phyloP scores from a whole-genome alignment of 2,797 vertebrate species.

The Hydrophis major region DNA sequence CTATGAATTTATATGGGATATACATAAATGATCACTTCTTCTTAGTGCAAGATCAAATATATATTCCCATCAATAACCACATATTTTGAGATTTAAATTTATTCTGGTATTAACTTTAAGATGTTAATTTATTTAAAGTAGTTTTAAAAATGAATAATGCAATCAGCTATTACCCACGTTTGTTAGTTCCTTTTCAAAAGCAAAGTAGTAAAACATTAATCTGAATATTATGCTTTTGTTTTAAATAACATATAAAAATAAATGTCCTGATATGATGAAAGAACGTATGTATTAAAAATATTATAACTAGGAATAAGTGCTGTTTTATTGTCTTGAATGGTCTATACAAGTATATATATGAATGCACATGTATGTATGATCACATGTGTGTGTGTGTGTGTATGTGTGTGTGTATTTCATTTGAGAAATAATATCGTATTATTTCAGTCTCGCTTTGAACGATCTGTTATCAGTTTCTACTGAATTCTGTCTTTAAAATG shows the following conservation, averaged over 20 bases:
- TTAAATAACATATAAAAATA: constrained; percentile 14
- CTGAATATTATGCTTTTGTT: constrained; percentile 5
- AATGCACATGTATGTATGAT: background rate
- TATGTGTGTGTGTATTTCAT: background rate
- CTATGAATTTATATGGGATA: background rate
- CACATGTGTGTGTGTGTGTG: too few relatives aligned
- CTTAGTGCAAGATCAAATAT: background rate
- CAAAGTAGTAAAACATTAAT: background rate
- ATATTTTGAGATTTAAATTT: constrained; percentile 1
- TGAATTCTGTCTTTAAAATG: constrained; percentile 32
- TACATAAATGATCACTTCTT: background rate
- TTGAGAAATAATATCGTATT: constrained; percentile 35
- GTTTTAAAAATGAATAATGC: background rate
- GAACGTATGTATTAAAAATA: constrained; percentile 12
- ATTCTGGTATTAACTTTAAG: background rate
- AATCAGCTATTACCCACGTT: background rate
- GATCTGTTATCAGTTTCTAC: constrained; percentile 24
- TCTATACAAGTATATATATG: background rate
- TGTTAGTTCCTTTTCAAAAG: background rate
- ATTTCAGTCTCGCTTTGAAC: constrained; percentile 36
- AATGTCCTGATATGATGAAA: constrained; percentile 11
- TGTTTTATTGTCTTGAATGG: background rate
- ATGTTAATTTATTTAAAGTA: background rate
- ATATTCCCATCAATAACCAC: background rate
- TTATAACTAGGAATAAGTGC: background rate